phyloP scores from a whole-genome alignment of 2,797 vertebrate genomes.

The Enteromius argenteus region DNA sequence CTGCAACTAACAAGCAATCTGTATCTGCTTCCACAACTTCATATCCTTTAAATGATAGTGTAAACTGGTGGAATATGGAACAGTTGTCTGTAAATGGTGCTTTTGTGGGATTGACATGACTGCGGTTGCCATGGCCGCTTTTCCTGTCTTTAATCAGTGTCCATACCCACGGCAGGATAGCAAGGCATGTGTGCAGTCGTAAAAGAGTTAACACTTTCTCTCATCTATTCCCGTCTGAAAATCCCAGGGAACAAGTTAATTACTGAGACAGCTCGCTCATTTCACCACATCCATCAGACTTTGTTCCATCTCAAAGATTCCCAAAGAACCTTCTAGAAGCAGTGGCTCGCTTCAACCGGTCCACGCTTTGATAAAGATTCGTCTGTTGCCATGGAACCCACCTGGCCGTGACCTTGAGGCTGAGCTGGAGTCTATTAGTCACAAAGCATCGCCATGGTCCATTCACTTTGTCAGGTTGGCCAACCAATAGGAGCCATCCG shows the following conservation, averaged over 20 bases:
- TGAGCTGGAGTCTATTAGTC: conserved; percentile 73
- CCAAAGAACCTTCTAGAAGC: conserved; percentile 63
- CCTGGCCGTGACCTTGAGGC: conserved; percentile 71
- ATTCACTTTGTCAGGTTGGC: conserved; percentile 50
- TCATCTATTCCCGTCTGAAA: conserved; percentile 43
- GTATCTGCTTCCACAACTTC: not conserved
- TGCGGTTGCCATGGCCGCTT: conserved; percentile 11
- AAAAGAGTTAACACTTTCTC: conserved; percentile 43
- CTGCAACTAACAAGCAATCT: not conserved
- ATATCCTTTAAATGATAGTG: not conserved
- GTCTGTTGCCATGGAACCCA: conserved; percentile 66
- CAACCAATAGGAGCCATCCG: conserved; percentile 49
- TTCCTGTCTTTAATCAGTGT: conserved; percentile 27
- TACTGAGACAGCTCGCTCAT: conserved; percentile 61
- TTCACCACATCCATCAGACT: conserved; percentile 66
- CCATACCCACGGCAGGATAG: conserved; percentile 7
- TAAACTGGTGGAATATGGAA: not conserved
- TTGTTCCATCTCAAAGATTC: conserved; percentile 65
- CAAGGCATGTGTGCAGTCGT: not conserved
- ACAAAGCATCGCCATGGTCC: conserved; percentile 59
- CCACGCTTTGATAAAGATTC: conserved; percentile 64
- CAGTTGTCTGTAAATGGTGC: not conserved
- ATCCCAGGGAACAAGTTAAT: conserved; percentile 68
- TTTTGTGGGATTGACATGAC: conserved; percentile 8
- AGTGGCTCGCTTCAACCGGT: conserved; percentile 37